A percentile compares a stretch with the other conserved stretches of the same genome.
Evolutionary conservation across 2,888 invertebrate genomes (phyloP).

Genomic region (Apamea anceps): DNA sequence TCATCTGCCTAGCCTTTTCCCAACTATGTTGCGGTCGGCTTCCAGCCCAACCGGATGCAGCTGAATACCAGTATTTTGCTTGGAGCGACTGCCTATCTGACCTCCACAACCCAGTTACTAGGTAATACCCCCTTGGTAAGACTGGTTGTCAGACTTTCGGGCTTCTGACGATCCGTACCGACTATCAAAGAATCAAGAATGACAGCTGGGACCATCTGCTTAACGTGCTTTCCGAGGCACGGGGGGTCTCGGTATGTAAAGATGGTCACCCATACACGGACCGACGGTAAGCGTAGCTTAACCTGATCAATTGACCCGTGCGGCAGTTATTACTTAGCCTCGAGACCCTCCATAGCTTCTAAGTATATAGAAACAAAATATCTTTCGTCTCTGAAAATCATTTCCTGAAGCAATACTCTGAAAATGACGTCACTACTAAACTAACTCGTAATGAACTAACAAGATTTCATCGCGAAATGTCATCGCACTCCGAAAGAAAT

Average conservation of each 20-base stretch:
- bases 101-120: background rate
- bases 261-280: background rate
- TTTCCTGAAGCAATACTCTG: slow-evolving; percentile 17
- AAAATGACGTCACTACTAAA: slow-evolving; percentile 50
- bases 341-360: background rate
- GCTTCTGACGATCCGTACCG: background rate
- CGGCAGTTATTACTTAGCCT: background rate
- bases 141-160: background rate
- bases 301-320: background rate
- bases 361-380: slow-evolving; percentile 1
- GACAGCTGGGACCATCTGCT: too few species aligned
- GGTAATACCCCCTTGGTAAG: background rate
- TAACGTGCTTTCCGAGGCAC: background rate
- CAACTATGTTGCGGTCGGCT: background rate
- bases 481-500: slow-evolving; percentile 58
- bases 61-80: too few species aligned
- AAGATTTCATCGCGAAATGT: slow-evolving; percentile 57
- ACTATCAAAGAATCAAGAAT: background rate
- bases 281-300: background rate
- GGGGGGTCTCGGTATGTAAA: background rate
- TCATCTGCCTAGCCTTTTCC: background rate
- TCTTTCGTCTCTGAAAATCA: background rate
- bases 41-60: background rate
- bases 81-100: background rate
- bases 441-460: slow-evolving; percentile 37